Base-by-base conservation (phyloP, 2,113 vertebrate species). In the Ifrita kowaldi region DNA sequence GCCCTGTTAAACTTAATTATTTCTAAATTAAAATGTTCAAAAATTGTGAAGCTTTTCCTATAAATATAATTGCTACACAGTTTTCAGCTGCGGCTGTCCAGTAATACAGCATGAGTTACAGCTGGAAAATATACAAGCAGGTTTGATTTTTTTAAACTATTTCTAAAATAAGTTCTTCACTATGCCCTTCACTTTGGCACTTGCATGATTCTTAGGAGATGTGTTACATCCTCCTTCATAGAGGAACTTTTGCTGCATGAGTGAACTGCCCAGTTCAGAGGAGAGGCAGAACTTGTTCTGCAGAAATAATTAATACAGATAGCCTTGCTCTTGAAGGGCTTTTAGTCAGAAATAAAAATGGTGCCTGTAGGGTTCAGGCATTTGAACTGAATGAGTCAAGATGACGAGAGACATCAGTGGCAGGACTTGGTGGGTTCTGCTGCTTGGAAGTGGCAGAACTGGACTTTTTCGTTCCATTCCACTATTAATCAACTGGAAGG, bases 401-500 rank as follows among this genome's bases (percentile, higher is more conserved):
- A 32, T 3, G 3, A 9, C 0, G 0, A 70, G 30, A 74, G 30
- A n/a, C n/a, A n/a, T n/a, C n/a, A 47, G 27, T 1, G 6, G 35
- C 33, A 95, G 44, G 30, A 91, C 64, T 87, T 63, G 14, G 10
- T 42, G 33, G 6, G 10, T 84, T 84, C 55, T 88, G 50, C 14
- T 76, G 16, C 35, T 81, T 47, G 3, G 1, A n/a, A 37, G 24
- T 41, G 32, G 20, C 41, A 90, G 37, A 21, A 53, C 14, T 37
- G 63, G n/a, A 73, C 9, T 46, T 87, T 13, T n/a, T 35, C 19
- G 9, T 68, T 88, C 55, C 5, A 28, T 73, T 74, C n/a, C 16
- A 9, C 42, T 57, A 19, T 41, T 30, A 91, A 69, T 59, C 46
- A 87, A 2, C 16, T 69, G 22, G 21, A 87, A 84, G 8, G 8